These are phyloP conservation scores for Phrynocephalus forsythii DNA, from an alignment of 2,797 vertebrate species.

Conservation along the genomic window DNA sequence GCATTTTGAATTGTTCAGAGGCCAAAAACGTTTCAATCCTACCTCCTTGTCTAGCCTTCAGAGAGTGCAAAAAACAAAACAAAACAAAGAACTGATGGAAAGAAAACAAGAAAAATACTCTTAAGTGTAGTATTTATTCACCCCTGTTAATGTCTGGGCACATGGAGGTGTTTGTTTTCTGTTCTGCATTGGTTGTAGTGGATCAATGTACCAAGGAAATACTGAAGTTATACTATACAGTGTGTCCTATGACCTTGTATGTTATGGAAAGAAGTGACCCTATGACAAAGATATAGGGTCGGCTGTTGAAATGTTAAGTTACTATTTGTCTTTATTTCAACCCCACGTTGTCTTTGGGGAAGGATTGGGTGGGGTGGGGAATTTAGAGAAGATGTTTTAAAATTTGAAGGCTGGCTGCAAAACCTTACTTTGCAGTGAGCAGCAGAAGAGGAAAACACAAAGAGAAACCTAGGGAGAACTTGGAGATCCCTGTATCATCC, in stretches of 20 bases:
- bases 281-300: background rate
- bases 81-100: background rate
- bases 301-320: background rate
- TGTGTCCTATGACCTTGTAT: constrained; percentile 53
- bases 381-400: background rate
- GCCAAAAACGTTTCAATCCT: constrained; percentile 69
- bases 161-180: constrained; percentile 45
- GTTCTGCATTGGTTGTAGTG: constrained; percentile 33
- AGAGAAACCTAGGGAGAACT: constrained; percentile 30
- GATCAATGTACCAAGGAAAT: constrained; percentile 47
- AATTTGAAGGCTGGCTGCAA: background rate
- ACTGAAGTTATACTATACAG: constrained; percentile 58
- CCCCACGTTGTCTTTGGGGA: background rate
- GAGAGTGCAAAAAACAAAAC: constrained; percentile 20
- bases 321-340: background rate
- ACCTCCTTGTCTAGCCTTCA: constrained; percentile 70
- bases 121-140: constrained; percentile 45
- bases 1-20: constrained; percentile 62
- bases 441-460: background rate
- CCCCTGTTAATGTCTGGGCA: constrained; percentile 37
- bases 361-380: background rate
- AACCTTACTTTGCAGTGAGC: background rate
- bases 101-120: constrained; percentile 9
- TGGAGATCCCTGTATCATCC: constrained; percentile 32
- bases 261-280: constrained; percentile 26